phyloP scores from a whole-genome alignment of 1,140 invertebrate genomes.

The Zaprionus camerounensis region DNA sequence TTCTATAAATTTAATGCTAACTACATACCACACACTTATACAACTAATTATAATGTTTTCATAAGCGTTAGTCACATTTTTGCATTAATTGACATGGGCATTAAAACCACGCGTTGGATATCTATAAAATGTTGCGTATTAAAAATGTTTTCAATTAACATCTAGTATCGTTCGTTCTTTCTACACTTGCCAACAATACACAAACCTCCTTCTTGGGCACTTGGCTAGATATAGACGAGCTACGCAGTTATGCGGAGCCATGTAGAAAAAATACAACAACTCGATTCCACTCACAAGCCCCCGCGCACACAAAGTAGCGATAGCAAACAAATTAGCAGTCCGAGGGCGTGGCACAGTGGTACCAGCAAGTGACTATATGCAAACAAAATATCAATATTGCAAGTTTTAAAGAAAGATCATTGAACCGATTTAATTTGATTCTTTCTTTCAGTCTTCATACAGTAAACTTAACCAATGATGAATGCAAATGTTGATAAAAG shows the following conservation, averaged over 20 bases:
- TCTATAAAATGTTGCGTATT: background rate
- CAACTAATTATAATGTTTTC: background rate
- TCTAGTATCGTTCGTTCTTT: background rate
- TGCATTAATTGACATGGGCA: background rate
- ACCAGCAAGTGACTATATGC: background rate
- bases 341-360: slow-evolving; percentile 4
- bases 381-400: too few species aligned
- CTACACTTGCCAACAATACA: background rate
- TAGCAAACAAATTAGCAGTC: slow-evolving; percentile 1
- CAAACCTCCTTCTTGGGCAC: slow-evolving; percentile 4
- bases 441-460: too few species aligned
- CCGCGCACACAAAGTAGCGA: slow-evolving; percentile 5
- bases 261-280: slow-evolving; percentile 8
- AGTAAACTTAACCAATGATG: too few species aligned
- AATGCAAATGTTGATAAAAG: too few species aligned
- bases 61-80: background rate
- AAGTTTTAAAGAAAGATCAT: background rate
- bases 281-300: slow-evolving; percentile 2
- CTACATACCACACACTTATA: background rate
- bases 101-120: background rate
- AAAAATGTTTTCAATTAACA: slow-evolving; percentile 1
- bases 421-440: background rate
- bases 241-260: slow-evolving; percentile 4
- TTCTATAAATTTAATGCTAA: background rate
- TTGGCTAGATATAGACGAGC: slow-evolving; percentile 9